phyloP scores from a whole-genome alignment of 2,797 vertebrate genomes.

The Eulemur rubriventer region DNA sequence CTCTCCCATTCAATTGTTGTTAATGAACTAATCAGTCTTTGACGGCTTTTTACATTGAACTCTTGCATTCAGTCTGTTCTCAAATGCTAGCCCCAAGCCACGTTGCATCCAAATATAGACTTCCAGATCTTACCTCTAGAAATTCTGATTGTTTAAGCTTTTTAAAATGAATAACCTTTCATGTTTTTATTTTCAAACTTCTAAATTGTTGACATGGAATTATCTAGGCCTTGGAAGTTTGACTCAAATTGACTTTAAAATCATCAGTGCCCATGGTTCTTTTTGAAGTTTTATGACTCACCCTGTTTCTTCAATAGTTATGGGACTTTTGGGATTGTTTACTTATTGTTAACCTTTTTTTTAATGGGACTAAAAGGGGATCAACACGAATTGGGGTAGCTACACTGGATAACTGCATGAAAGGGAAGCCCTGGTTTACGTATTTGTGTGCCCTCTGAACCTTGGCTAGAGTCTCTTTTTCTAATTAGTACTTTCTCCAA shows the following conservation, averaged over 20 bases:
- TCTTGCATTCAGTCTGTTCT: background rate
- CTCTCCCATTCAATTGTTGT: background rate
- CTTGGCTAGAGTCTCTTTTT: background rate
- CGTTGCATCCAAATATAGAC: background rate
- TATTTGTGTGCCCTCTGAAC: background rate
- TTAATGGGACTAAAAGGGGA: background rate
- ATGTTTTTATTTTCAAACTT: conserved; percentile 20
- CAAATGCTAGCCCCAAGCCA: background rate
- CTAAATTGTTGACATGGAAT: background rate
- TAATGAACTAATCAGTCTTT: background rate
- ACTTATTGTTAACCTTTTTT: background rate
- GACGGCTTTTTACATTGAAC: background rate
- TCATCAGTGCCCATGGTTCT: background rate
- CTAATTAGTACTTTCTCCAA: background rate
- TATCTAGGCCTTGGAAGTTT: background rate
- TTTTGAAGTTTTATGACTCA: background rate
- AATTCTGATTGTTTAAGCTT: background rate
- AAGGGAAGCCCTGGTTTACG: background rate
- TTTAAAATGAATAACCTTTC: background rate
- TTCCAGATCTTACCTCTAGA: background rate
- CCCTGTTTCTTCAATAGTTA: background rate
- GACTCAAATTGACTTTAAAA: background rate
- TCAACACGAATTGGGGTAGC: background rate
- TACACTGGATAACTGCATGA: background rate
- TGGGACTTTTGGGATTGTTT: background rate